Percentiles rank a stretch among this genome's conserved stretches.
phyloP scores from a whole-genome alignment of 37 sponge, comb jelly and placozoan species.

The Spongilla lacustris region DNA sequence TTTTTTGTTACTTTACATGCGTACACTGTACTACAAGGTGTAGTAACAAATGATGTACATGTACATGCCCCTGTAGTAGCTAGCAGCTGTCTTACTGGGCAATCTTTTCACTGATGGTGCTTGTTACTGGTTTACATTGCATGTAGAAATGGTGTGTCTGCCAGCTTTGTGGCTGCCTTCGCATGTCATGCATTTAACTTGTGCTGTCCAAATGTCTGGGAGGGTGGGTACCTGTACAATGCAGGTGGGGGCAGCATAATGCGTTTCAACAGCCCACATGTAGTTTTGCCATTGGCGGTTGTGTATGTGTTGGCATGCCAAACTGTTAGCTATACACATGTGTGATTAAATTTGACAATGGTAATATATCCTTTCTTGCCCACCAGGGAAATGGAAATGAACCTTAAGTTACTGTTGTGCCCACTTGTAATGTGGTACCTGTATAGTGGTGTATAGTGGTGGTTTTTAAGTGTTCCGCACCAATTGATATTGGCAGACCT shows the following conservation, averaged over 20 bases:
- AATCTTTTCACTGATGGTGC: not conserved
- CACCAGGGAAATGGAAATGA: not conserved
- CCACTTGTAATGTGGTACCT: not conserved
- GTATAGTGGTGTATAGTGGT: conserved; percentile 1
- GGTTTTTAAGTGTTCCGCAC: not conserved
- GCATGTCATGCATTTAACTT: not conserved
- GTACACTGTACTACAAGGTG: not conserved
- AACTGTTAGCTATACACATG: not conserved
- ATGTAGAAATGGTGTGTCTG: not conserved
- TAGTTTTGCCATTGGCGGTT: too few relatives aligned
- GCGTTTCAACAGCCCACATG: too few relatives aligned
- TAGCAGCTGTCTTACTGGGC: not conserved
- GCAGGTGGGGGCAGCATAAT: too few relatives aligned
- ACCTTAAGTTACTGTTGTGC: not conserved
- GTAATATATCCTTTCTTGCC: not conserved
- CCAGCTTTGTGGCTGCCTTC: not conserved
- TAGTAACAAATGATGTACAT: not conserved
- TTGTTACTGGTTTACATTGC: not conserved
- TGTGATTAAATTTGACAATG: not conserved
- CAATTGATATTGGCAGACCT: not conserved
- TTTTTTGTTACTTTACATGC: too few relatives aligned
- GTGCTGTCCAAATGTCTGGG: not conserved
- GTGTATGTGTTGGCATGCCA: not conserved
- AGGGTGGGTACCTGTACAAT: too few relatives aligned
- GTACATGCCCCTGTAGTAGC: not conserved